Evolutionary conservation across 2,797 vertebrate species (phyloP).

Genomic region (Hirundo rustica): DNA sequence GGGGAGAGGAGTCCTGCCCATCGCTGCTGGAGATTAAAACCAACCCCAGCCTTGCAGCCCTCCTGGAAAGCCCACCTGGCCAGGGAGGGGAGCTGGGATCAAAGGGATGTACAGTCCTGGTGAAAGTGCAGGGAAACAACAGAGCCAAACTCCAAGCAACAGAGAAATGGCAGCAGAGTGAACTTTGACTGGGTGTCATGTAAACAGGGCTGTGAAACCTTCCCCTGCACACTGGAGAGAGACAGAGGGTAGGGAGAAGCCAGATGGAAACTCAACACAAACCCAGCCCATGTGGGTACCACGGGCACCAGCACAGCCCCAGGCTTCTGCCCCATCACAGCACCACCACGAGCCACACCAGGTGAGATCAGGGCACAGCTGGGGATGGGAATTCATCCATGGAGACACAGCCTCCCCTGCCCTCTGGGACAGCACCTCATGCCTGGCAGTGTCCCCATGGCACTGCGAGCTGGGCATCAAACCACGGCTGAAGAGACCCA

Average conservation of each 20-base stretch:
- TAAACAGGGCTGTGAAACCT: not conserved
- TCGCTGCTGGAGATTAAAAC: not conserved
- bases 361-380: not conserved
- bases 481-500: not conserved
- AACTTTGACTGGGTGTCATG: not conserved
- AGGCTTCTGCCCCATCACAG: not conserved
- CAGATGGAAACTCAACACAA: not conserved
- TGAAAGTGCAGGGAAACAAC: not conserved
- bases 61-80: not conserved
- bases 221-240: not conserved
- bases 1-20: not conserved
- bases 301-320: not conserved
- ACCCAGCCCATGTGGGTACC: not conserved
- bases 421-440: not conserved
- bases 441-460: not conserved
- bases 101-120: not conserved
- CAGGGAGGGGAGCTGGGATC: not conserved
- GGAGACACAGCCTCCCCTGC: not conserved
- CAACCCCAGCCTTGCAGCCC: not conserved
- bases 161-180: not conserved
- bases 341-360: rapidly evolving
- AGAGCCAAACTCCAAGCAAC: not conserved
- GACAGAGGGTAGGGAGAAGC: not conserved
- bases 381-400: not conserved
- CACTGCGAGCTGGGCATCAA: not conserved